phyloP scores from a whole-genome alignment of 2,888 invertebrate species.

The Epicampocera succincta region DNA sequence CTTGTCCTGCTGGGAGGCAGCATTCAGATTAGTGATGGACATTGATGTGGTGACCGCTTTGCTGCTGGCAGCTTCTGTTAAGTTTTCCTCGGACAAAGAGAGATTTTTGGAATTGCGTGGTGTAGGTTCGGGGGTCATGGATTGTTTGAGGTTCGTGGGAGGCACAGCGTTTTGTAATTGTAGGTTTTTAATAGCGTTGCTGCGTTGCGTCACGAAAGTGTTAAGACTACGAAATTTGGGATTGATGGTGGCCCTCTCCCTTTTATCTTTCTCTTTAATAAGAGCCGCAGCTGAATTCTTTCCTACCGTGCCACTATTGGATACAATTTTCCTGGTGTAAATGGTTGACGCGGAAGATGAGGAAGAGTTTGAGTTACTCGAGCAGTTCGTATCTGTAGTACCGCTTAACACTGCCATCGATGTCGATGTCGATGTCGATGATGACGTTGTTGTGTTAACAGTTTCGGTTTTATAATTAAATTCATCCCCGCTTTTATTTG shows the following conservation, averaged over 20 bases:
- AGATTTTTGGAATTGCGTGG: conserved; percentile 83
- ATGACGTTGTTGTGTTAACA: conserved; percentile 56
- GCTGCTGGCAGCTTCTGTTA: conserved; percentile 76
- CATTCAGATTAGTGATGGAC: conserved; percentile 62
- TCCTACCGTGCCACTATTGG: conserved; percentile 65
- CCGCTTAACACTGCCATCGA: conserved; percentile 43
- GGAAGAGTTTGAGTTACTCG: conserved; percentile 33
- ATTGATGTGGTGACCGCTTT: conserved; percentile 60
- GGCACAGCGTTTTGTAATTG: conserved; percentile 78
- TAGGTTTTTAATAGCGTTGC: conserved; percentile 78
- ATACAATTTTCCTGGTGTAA: conserved; percentile 72
- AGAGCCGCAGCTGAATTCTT: conserved; percentile 85
- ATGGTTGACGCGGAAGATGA: conserved; percentile 60
- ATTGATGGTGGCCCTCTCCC: conserved; percentile 86
- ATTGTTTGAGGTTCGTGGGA: conserved; percentile 76
- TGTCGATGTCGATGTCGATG: conserved; percentile 47
- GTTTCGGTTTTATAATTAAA: conserved; percentile 46
- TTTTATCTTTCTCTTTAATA: conserved; percentile 88
- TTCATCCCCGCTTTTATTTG: conserved; percentile 32
- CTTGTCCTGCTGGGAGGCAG: conserved; percentile 54
- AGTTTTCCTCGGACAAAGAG: conserved; percentile 89
- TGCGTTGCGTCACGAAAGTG: conserved; percentile 80
- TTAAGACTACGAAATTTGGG: conserved; percentile 84
- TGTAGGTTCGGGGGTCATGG: conserved; percentile 85
- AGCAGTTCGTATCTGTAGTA: conserved; percentile 24